phyloP scores from a whole-genome alignment of 2,797 vertebrate genomes.

The Hafferia zeledoni region DNA sequence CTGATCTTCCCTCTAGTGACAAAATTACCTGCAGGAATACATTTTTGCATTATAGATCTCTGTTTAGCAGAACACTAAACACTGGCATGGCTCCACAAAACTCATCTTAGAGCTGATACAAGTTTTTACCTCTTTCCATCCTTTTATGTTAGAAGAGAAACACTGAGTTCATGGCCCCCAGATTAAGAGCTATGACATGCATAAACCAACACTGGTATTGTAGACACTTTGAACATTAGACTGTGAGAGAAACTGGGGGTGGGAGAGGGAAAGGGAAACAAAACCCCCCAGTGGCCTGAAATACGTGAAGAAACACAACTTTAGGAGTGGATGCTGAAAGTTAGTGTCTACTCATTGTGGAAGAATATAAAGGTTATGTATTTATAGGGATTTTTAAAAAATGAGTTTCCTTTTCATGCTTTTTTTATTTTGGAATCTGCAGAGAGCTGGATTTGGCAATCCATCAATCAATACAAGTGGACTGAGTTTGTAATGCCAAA shows the following conservation, averaged over 20 bases:
- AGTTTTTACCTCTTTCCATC: background rate
- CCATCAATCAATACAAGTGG: background rate
- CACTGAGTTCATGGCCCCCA: background rate
- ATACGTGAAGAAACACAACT: background rate
- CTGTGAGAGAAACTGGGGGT: background rate
- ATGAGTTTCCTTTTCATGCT: background rate
- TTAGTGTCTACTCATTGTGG: background rate
- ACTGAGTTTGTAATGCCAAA: background rate
- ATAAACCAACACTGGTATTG: background rate
- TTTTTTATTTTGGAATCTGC: background rate
- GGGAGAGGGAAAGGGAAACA: background rate
- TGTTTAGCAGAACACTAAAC: background rate
- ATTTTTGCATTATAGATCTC: constrained; percentile 4
- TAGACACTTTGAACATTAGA: background rate
- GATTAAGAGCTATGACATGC: background rate
- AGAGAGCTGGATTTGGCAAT: background rate
- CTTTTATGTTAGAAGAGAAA: background rate
- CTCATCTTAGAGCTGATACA: background rate
- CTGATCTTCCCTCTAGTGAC: background rate
- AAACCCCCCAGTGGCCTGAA: background rate
- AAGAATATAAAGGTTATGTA: background rate
- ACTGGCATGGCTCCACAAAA: constrained; percentile 4
- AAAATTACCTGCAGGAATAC: constrained; percentile 6
- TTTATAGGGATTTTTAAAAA: background rate
- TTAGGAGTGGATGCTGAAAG: background rate